Base-by-base conservation (phyloP, 2,888 invertebrate species). In the Venustoraphidia nigricollis region DNA sequence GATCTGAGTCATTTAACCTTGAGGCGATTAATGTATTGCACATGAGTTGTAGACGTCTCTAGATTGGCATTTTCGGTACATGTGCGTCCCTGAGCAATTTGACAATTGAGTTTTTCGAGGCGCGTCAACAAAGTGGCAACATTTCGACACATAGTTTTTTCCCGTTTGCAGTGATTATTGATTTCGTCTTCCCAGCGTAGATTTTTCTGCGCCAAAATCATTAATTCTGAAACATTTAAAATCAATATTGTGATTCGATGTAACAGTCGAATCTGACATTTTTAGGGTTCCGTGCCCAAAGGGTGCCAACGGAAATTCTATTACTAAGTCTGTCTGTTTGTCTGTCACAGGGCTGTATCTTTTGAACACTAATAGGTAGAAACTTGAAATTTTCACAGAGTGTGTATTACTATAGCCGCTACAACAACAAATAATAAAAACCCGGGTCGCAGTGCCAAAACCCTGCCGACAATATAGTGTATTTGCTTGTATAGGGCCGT, bases 131-230 rank as follows among this genome's bases (percentile, higher is more conserved):
- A 65, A 14, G 69, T 68, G 38, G 76, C 73, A 52, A 87, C 73
- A 9, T 70, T 69, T 5, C 79, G 72, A 1, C 71, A 68, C 2
- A 83, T 72, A 38, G 72, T 72, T 2, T 63, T 67, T 10, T 77
- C 74, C 54, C 77, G 76, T 35, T 66, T 69, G 34, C 64, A 60
- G 10, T 79, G 71, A 9, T 68, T 65, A 14, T 80, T 79, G 5
- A 81, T 64, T 43, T 83, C 79, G 48, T 74, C 72, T 52, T 80
- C 79, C 34, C 84, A 70, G 57, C 81, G 81, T 56, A 82, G 65
- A 45, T 79, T 79, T 59, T 86, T 88, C 56, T 88, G 83, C 41
- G 83, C 81, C 63, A 87, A 76, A 47, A 89, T 67, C 55, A 70
- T 61, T 45, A 71, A 67, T 59, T 77, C 69, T 67, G 55, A 9